Evolutionary conservation across 2,797 vertebrate species (phyloP), one percentile per base, ranked within the genome.

Genomic region (Rachycentron canadum): DNA sequence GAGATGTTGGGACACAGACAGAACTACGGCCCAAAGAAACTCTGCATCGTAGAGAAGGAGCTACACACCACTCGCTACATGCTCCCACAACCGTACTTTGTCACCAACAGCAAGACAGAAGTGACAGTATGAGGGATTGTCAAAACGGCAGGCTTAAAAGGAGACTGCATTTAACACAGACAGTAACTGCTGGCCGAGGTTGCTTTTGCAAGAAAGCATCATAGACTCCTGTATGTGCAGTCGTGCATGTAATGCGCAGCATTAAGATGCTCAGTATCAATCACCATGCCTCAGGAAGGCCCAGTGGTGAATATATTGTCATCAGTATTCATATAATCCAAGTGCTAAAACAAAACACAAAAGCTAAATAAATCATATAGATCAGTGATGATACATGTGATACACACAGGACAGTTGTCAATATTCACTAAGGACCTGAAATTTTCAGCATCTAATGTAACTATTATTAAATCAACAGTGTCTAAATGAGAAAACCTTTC

Each of bases 71-170:
- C 95, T 16, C 96, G 95, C 66, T 98, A 97, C 82, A 71, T 97
- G 84, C 95, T 97, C 75, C 95, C 96, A 57, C 98, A 99, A 86
- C 96, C 98, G 26, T 99, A 99, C 94, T 99, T 97, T 92, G 97
- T 99, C 89, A 99, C 97, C 90, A 99, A 98, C 96, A 99, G 98
- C 96, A 99, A 99, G 95, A 99, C 97, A 77, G 98, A 99, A 92
- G 98, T 99, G 95, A 99, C 98, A 76, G 98, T 99, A 93, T 99
- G 95, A 93, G 66, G 67, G 57, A 70, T 26, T 43, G 12, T 32
- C n/a, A 40, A 5, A 47, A 58, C 34, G 45, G 13, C 43, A 25
- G 64, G 62, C 58, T 78, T 47, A 17, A 76, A 50, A 85, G 38
- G 62, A 84, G 55, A 38, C 55, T 65, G 16, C 17, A 49, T 82